A percentile compares a stretch with the other conserved stretches of the same genome.
phyloP scores from a whole-genome alignment of 2,797 vertebrate species.

The Rhabdomys pumilio region DNA sequence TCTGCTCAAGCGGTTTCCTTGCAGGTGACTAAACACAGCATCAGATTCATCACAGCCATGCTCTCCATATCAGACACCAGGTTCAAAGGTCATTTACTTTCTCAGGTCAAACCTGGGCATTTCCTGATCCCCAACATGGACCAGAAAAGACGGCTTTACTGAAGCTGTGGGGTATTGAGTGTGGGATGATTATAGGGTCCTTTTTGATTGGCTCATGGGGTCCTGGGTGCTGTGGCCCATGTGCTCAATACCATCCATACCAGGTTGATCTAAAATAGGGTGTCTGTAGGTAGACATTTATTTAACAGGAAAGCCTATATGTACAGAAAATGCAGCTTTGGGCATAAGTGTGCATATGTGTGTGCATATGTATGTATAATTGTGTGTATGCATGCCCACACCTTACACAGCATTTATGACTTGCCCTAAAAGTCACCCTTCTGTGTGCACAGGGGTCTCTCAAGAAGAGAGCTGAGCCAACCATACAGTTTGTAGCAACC shows the following conservation, averaged over 20 bases:
- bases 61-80: not conserved
- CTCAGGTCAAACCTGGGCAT: not conserved
- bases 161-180: not conserved
- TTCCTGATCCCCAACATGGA: not conserved
- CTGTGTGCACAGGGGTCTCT: not conserved
- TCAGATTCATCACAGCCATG: not conserved
- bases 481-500: rapidly evolving
- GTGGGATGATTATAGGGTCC: not conserved
- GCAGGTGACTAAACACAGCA: not conserved
- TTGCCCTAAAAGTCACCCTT: not conserved
- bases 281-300: not conserved
- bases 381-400: no score
- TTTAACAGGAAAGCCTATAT: not conserved
- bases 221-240: not conserved
- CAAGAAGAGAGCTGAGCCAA: not conserved
- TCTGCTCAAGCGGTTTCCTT: not conserved
- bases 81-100: not conserved
- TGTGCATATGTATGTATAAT: not conserved
- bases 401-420: not conserved
- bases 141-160: not conserved
- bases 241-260: not conserved
- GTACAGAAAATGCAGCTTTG: not conserved
- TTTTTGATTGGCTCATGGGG: not conserved
- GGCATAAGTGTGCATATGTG: rapidly evolving
- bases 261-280: not conserved